Base-by-base conservation (phyloP, 2,888 invertebrate genomes). In the Cabera pusaria region DNA sequence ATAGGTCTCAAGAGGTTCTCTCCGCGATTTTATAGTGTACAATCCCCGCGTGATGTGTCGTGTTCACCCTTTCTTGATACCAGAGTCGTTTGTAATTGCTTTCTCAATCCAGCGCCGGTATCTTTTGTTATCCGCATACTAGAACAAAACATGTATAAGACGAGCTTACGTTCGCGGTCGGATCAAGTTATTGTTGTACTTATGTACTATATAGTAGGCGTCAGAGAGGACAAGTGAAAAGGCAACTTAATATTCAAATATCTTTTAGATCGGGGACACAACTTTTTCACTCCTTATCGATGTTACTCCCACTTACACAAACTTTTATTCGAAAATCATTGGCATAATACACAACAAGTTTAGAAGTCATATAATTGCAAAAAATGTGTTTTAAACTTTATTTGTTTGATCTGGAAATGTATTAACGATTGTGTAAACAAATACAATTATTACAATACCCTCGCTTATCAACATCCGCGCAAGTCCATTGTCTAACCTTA, bases 71-170 rank as follows among this genome's bases (percentile, higher is more conserved):
- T 59, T 42, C 57, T 63, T 63, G 69, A 64, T 61, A 75, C 68
- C 49, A 61, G 71, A 77, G 70, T 65, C 63, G 56, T 59, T 55
- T 63, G 71, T 77, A 78, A 78, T 77, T 79, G 76, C 73, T 77
- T 65, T 63, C 64, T 57, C 59, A 54, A 73, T 71, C 52, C 63
- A 3, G 6, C 10, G 7, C 23, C 20, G 6, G 56, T 60, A 69
- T 73, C 75, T 75, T 73, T 70, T 73, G 77, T 74, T 61, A 59
- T 63, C 44, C 43, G 43, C 49, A 57, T 49, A 45, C 48, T 57
- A 52, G 56, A 63, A 71, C 71, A 70, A 72, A 72, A 69, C 68
- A 71, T 55, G 57, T 53, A 66, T 61, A 59, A 58, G 55, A 49
- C 45, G 50, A 47, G 52, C 60, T 52, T 60, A 52, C 10, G 22